Percentiles rank a stretch among this genome's conserved stretches.
These are phyloP conservation scores for Drosophila putrida DNA, from an alignment of 2,888 invertebrate genomes.

Conservation along the genomic window DNA sequence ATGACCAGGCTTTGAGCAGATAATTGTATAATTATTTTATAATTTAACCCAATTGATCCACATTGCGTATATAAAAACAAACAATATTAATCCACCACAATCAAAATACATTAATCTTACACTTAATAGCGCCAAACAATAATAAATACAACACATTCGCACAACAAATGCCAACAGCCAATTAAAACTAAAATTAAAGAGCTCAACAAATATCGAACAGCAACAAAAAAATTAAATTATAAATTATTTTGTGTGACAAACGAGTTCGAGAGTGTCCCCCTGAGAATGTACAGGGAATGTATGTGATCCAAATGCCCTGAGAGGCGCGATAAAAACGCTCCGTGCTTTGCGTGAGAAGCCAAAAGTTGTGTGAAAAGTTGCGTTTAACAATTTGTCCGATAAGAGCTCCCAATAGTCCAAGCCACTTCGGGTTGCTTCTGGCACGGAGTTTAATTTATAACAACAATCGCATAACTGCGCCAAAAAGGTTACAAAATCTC, in stretches of 20 bases:
- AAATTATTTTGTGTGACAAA: conserved; percentile 23
- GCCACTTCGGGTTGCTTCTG: conserved; percentile 6
- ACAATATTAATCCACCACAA: conserved; percentile 53
- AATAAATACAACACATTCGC: conserved; percentile 4
- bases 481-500: conserved; percentile 34
- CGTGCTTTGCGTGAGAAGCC: not conserved
- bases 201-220: conserved; percentile 1
- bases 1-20: conserved; percentile 24
- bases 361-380: conserved; percentile 41
- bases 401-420: conserved; percentile 26
- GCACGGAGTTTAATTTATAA: conserved; percentile 32
- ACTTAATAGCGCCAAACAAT: conserved; percentile 56
- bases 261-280: conserved; percentile 9
- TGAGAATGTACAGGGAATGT: not conserved
- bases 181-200: conserved; percentile 24
- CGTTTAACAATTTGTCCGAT: conserved; percentile 34
- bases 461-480: conserved; percentile 26
- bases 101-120: conserved; percentile 63
- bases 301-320: conserved; percentile 13
- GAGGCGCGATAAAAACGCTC: conserved; percentile 25
- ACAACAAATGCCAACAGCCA: conserved; percentile 3
- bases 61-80: conserved; percentile 27
- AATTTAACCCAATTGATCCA: conserved; percentile 25
- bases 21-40: conserved; percentile 44
- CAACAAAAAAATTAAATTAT: conserved; percentile 7